phyloP scores from a whole-genome alignment of 1,140 invertebrate species.

The Hestina assimilis region DNA sequence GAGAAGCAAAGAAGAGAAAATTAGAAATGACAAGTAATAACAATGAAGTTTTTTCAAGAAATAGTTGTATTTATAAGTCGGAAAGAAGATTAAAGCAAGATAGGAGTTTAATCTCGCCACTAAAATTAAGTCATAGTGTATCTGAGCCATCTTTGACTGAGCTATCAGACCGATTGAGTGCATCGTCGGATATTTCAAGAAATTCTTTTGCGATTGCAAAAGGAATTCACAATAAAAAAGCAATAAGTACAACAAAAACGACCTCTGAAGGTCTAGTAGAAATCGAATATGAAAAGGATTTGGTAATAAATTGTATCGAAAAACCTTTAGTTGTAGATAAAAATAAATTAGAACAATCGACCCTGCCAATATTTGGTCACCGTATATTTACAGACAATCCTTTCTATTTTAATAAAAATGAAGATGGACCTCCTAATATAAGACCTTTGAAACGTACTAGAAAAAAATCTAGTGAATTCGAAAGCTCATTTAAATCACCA shows the following conservation, averaged over 20 bases:
- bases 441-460: constrained; percentile 65
- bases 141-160: constrained; percentile 66
- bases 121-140: constrained; percentile 53
- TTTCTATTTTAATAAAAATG: constrained; percentile 66
- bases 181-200: constrained; percentile 42
- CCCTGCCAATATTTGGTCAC: constrained; percentile 67
- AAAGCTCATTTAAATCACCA: constrained; percentile 71
- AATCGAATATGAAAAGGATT: constrained; percentile 68
- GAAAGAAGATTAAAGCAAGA: constrained; percentile 60
- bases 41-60: constrained; percentile 54
- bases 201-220: constrained; percentile 41
- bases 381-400: constrained; percentile 67
- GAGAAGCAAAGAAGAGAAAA: constrained; percentile 71
- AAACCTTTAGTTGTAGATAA: constrained; percentile 51
- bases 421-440: constrained; percentile 46
- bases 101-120: constrained; percentile 39
- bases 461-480: constrained; percentile 71
- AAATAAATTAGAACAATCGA: constrained; percentile 51
- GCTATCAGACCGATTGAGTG: constrained; percentile 57
- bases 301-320: constrained; percentile 66
- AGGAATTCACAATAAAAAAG: constrained; percentile 32
- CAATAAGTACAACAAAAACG: constrained; percentile 59
- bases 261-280: constrained; percentile 58
- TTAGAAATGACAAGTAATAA: constrained; percentile 63
- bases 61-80: constrained; percentile 60